A percentile compares a stretch with the other conserved stretches of the same genome.
These are phyloP conservation scores for Holothuria glaberrima DNA, from an alignment of 35 echinoderm and acorn worm genomes.

Conservation along the genomic window DNA sequence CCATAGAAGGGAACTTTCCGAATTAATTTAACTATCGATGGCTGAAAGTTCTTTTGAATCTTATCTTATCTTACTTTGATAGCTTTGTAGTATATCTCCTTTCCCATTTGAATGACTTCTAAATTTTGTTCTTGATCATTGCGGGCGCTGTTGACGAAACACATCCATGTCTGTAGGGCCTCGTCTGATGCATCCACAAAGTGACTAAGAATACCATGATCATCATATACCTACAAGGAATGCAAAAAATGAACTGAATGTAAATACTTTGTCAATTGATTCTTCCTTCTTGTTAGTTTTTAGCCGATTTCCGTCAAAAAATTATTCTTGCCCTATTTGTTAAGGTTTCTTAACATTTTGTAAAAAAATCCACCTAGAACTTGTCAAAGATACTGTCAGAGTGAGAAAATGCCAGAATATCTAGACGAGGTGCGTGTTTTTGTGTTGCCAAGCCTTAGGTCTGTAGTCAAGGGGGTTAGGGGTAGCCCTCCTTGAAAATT, in stretches of 20 bases:
- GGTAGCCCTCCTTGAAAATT: no score
- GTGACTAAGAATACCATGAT: constrained; percentile 81
- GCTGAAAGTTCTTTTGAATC: not conserved
- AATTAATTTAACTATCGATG: not conserved
- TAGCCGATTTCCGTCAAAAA: no score
- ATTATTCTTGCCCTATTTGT: no score
- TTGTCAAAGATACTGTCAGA: no score
- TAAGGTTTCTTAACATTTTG: no score
- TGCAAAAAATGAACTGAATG: not conserved
- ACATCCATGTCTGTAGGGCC: constrained; percentile 89
- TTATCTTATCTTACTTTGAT: constrained; percentile 73
- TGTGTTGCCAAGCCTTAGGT: no score
- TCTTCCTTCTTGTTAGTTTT: no score
- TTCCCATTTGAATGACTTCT: constrained; percentile 93
- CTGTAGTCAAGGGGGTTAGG: no score
- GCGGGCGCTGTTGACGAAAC: constrained; percentile 92
- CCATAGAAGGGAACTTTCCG: not conserved
- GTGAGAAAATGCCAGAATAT: no score
- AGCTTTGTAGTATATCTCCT: constrained; percentile 93
- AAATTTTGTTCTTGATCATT: constrained; percentile 99
- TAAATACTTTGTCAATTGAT: no score
- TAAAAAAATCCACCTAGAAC: no score
- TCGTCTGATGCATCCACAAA: constrained; percentile 94
- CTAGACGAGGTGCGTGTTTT: no score
- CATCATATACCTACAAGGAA: constrained; percentile 80